Base-by-base conservation (phyloP, 1,140 invertebrate genomes). In the Lepidurus apus region DNA sequence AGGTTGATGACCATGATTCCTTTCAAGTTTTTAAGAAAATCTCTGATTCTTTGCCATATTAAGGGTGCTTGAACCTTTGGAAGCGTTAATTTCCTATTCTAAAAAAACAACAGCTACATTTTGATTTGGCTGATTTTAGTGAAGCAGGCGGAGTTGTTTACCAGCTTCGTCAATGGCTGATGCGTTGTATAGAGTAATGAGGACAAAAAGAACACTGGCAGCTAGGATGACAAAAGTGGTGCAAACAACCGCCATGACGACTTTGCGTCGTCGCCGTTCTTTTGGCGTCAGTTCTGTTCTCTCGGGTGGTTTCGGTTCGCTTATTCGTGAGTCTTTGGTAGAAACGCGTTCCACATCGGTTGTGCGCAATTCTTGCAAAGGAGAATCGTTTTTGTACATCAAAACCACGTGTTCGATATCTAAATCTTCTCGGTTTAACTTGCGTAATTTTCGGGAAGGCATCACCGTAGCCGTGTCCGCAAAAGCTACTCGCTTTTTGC, bases 151-250 rank as follows among this genome's bases (percentile, higher is more conserved):
- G 34, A 34, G 34, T 34, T 47, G 45, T 65, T 42, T 79, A 79
- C 78, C 78, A 42, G 78, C 78, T 79, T 79, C 78, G 34, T 79
- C 78, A 79, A 79, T 79, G 42, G 78, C 78, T 9, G 78, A 79
- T 42, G 78, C 78, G 34, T 79, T 43, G 74, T 75, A 79, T 10
- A 79, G 78, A 1, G 78, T 75, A 24, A 79, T 79, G 7, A 79
- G 78, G 26, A 79, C 78, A 75, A 79, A 79, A 42, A 79, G 78
- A 3, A 74, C 78, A 43, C 73, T 75, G 74, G 78, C 78, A n/a
- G 74, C 75, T 45, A 79, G 47, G 13, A 79, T 43, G 44, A 79
- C 75, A 47, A 74, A 79, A 21, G 78, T 79, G 7, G 78, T 79
- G 78, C 78, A 79, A 34, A 79, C 73, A 34, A 79, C 78, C 24